phyloP scores from a whole-genome alignment of 2,888 invertebrate species.

The Trichopria drosophilae region DNA sequence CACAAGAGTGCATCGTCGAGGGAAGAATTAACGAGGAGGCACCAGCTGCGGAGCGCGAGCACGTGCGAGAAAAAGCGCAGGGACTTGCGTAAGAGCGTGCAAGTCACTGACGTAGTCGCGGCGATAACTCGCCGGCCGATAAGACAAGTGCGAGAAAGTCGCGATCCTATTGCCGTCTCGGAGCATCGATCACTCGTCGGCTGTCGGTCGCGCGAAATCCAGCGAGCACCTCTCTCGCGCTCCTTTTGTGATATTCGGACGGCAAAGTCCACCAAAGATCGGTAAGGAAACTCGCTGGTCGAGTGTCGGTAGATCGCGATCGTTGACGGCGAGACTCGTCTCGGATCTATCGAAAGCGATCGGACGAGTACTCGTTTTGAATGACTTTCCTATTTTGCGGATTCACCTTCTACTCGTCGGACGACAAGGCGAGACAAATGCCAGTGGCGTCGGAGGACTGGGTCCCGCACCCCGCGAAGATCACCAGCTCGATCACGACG shows the following conservation, averaged over 20 bases:
- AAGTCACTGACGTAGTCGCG: no score
- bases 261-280: neutral
- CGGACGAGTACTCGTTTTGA: no score
- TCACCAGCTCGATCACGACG: constrained; percentile 48
- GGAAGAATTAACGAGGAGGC: no score
- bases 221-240: neutral
- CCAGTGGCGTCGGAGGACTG: constrained; percentile 51
- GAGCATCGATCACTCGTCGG: no score
- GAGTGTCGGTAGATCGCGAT: no score
- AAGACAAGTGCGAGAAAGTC: no score
- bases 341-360: no score
- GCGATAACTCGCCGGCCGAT: no score
- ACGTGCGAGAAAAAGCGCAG: constrained; percentile 24
- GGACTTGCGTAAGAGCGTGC: constrained; percentile 31
- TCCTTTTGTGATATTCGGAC: neutral
- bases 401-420: constrained; percentile 52
- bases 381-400: constrained; percentile 55
- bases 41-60: constrained; percentile 13
- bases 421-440: constrained; percentile 50
- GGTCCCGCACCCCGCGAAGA: constrained; percentile 50
- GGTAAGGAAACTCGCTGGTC: constrained; percentile 30
- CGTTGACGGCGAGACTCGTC: no score
- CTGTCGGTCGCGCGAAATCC: no score
- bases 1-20: no score
- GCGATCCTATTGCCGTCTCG: no score